Evolutionary conservation across 2,113 vertebrate species (phyloP), one percentile per base, ranked within the genome.

Genomic region (Hippocampus barbouri): DNA sequence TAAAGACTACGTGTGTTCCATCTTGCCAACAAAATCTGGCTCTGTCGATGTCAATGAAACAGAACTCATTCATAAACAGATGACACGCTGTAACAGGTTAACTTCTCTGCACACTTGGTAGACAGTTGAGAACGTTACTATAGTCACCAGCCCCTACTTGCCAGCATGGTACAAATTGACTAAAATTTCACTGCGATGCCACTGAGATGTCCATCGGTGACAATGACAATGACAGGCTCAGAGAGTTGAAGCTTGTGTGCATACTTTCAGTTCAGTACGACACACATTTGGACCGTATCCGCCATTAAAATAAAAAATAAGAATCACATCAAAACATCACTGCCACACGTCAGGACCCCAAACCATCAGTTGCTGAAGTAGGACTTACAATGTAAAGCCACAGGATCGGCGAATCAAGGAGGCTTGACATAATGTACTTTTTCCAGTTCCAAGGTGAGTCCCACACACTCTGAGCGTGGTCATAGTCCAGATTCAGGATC

Each of bases 401-500:
- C n/a, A 12, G 1, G 4, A 0, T 18, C 23, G 0, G 2, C 5
- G 30, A 0, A 15, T 30, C 2, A 0, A 1, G 4, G 12, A 15
- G 11, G 27, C 56, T 57, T 14, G 56, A 18, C 20, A 8, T 0
- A 0, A 72, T 82, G 49, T 18, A 25, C 38, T 82, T 75, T 18
- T 68, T 53, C 47, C 57, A 27, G 45, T 14, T 43, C 49, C 21
- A 34, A 14, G 14, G 21, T 3, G 8, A 16, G 7, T 85, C 80
- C 88, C 79, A 85, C 21, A 49, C 72, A 6, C n/a, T 65, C 63
- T 80, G 30, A 56, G 89, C 69, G 63, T 73, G 77, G 0, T 77
- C 1, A 1, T 93, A 95, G 76, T 94, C 80, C 69, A 98, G 88
- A 7, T 88, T 79, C 25, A 95, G 74, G 23, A 94, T 57, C 0